phyloP scores from a whole-genome alignment of 2,888 invertebrate genomes.

The Syrista parreyssii region DNA sequence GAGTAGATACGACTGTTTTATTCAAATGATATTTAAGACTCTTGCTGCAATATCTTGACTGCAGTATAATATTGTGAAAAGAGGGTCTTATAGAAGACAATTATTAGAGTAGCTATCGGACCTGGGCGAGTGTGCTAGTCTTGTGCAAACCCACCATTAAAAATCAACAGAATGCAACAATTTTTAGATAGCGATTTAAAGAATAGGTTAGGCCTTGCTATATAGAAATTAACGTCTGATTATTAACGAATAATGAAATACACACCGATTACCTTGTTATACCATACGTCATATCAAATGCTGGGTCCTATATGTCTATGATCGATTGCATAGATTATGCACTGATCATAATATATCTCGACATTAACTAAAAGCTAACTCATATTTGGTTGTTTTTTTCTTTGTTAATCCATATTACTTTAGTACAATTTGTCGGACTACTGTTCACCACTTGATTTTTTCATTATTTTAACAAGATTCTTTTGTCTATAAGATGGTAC shows the following conservation, averaged over 20 bases:
- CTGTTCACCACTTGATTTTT: neutral
- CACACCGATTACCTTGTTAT: neutral
- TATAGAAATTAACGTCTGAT: neutral
- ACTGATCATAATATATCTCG: neutral
- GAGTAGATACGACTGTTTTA: neutral
- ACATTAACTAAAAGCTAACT: neutral
- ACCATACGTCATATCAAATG: neutral
- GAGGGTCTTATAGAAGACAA: conserved; percentile 10
- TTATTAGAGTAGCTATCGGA: conserved; percentile 27
- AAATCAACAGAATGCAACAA: conserved; percentile 57
- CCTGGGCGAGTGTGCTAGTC: conserved; percentile 44
- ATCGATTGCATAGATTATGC: neutral
- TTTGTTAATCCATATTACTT: neutral
- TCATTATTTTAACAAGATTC: neutral
- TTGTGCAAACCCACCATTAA: conserved; percentile 32
- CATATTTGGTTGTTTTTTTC: neutral
- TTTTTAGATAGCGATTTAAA: conserved; percentile 34
- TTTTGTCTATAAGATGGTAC: neutral
- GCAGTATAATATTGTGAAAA: conserved; percentile 32
- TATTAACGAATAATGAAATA: neutral
- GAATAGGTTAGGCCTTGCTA: conserved; percentile 15
- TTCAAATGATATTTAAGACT: conserved; percentile 4
- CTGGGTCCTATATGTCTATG: neutral
- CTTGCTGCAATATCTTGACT: conserved; percentile 22
- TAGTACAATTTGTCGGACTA: neutral